Evolutionary conservation across 2,113 vertebrate species (phyloP).

Genomic region (Ammospiza caudacuta): DNA sequence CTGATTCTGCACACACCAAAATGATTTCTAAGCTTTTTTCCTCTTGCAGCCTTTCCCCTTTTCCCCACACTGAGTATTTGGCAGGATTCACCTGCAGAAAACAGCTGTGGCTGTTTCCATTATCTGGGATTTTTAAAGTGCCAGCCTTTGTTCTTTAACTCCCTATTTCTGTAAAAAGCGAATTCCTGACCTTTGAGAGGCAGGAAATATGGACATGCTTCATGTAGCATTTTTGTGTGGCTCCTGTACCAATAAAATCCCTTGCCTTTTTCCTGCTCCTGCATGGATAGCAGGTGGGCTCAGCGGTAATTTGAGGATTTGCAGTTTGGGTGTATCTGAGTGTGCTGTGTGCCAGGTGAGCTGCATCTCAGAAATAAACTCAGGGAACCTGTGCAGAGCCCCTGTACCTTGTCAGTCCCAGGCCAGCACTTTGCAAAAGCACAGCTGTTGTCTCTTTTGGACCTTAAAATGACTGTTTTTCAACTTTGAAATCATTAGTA

Average conservation of each 20-base stretch:
- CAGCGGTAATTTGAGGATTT: accelerated
- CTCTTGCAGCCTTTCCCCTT: not conserved
- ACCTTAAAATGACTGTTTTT: not conserved
- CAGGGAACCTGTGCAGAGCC: not conserved
- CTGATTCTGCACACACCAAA: not conserved
- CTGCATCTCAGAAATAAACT: not conserved
- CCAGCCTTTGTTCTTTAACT: not conserved
- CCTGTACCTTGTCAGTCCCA: not conserved
- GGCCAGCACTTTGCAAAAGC: not conserved
- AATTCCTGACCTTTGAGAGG: not conserved
- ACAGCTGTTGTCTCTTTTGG: not conserved
- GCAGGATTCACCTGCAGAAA: not conserved
- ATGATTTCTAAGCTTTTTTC: not conserved
- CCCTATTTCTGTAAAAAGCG: not conserved
- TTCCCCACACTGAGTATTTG: not conserved
- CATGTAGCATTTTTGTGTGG: not conserved
- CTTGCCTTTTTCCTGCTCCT: not conserved
- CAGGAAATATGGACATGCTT: not conserved
- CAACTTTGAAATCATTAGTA: not conserved
- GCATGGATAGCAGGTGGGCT: not conserved
- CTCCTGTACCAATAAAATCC: not conserved
- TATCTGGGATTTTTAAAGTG: not conserved
- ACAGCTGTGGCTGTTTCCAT: too few species aligned
- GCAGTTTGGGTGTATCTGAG: accelerated
- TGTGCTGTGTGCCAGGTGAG: not conserved